Percentiles rank a stretch among this genome's conserved stretches.
Conservation (phyloP, 2,797 vertebrate species). For the Remorina albescens region DNA sequence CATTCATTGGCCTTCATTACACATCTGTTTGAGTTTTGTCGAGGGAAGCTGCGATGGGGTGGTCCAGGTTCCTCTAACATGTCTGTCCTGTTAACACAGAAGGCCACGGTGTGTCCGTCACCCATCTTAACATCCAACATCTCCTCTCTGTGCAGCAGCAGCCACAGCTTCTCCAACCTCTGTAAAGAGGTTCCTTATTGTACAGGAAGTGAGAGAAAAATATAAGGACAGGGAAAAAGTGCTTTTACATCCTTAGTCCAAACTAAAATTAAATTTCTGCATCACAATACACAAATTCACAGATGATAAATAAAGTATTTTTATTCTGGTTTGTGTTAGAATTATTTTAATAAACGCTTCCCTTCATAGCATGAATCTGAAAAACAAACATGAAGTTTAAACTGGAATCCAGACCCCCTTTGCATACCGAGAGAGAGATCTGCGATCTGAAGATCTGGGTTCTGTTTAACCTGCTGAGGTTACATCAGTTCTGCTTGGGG, state of each 20-base stretch:
- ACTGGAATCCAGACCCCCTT: constrained; percentile 48
- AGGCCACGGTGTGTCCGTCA: constrained; percentile 53
- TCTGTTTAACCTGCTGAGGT: constrained; percentile 62
- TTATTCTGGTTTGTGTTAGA: constrained; percentile 3
- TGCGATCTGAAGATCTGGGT: constrained; percentile 59
- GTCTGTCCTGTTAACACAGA: constrained; percentile 79
- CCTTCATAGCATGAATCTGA: constrained; percentile 29
- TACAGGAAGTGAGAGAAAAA: too few species aligned
- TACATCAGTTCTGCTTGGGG: constrained; percentile 65
- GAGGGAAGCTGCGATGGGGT: constrained; percentile 81
- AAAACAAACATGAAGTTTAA: constrained; percentile 57
- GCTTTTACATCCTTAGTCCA: neutral
- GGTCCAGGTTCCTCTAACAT: constrained; percentile 79
- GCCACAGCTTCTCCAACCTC: too few species aligned
- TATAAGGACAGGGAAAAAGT: neutral
- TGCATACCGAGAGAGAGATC: constrained; percentile 53
- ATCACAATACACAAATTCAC: too few species aligned
- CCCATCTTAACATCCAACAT: constrained; percentile 44
- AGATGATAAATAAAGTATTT: too few species aligned
- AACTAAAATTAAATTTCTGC: neutral
- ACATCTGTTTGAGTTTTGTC: constrained; percentile 86
- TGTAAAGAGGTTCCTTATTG: too few species aligned
- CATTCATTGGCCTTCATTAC: constrained; percentile 80
- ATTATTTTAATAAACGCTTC: constrained; percentile 32
- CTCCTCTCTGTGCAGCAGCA: constrained; percentile 5